Percentiles rank a stretch among this genome's conserved stretches.
phyloP scores from a whole-genome alignment of 35 echinoderm and acorn worm species.

The Hemicentrotus pulcherrimus region DNA sequence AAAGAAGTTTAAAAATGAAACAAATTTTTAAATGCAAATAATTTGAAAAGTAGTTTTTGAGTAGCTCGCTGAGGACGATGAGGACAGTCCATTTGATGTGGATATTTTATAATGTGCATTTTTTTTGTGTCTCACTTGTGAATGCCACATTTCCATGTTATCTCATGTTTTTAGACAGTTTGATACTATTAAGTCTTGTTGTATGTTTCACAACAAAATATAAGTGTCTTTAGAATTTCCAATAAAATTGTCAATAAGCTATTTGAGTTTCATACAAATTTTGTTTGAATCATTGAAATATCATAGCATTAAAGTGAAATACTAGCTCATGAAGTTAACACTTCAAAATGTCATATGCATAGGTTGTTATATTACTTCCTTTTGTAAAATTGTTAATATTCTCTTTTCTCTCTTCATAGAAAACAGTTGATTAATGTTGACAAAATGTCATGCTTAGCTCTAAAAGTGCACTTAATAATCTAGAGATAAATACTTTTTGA shows the following conservation, averaged over 20 bases:
- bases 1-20: too few relatives aligned
- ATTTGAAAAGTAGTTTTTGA: too few relatives aligned
- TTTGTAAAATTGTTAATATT: not conserved
- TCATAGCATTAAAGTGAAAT: not conserved
- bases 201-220: not conserved
- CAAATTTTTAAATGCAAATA: too few relatives aligned
- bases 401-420: not conserved
- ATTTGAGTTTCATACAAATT: not conserved
- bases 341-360: not conserved
- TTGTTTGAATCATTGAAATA: not conserved
- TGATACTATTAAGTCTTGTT: too few relatives aligned
- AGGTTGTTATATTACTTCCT: not conserved
- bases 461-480: not conserved
- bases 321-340: not conserved
- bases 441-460: not conserved
- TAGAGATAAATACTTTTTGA: not conserved
- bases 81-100: too few relatives aligned
- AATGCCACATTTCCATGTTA: too few relatives aligned
- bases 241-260: not conserved
- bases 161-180: too few relatives aligned
- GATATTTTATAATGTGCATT: too few relatives aligned
- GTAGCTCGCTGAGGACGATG: too few relatives aligned
- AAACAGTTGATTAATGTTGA: not conserved
- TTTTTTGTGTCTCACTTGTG: too few relatives aligned
- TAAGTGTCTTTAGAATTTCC: not conserved